Conservation (phyloP, 1,140 invertebrate species). For the Bombus soroeensis region DNA sequence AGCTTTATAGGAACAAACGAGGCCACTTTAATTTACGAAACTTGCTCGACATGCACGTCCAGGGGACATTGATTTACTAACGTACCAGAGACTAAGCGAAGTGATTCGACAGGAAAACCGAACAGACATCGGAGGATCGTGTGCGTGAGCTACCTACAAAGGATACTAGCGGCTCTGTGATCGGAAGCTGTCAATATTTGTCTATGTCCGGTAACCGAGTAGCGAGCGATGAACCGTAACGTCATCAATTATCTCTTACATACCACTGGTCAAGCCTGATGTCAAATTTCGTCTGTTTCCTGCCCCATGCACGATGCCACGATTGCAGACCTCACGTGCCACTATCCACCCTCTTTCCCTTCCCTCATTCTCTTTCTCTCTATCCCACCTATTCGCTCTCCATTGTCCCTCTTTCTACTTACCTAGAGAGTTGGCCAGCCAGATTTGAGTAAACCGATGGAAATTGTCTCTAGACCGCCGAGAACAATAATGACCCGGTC, state of each 20-base stretch:
- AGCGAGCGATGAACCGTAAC: slow-evolving; percentile 72
- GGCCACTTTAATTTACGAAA: slow-evolving; percentile 66
- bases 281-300: slow-evolving; percentile 71
- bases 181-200: slow-evolving; percentile 77
- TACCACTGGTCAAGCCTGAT: slow-evolving; percentile 63
- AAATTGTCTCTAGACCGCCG: slow-evolving; percentile 72
- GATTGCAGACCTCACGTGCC: slow-evolving; percentile 1
- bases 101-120: slow-evolving; percentile 63
- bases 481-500: slow-evolving; percentile 72
- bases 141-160: slow-evolving; percentile 66
- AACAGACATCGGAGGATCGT: slow-evolving; percentile 45
- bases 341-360: not conserved
- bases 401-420: slow-evolving; percentile 33
- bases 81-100: slow-evolving; percentile 31
- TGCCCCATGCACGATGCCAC: slow-evolving; percentile 32
- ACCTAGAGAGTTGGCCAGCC: slow-evolving; percentile 29
- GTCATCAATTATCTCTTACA: slow-evolving; percentile 79
- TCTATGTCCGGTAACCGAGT: slow-evolving; percentile 71
- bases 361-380: not conserved
- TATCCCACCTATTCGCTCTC: not conserved
- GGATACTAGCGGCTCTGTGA: slow-evolving; percentile 64
- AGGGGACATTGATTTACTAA: slow-evolving; percentile 64
- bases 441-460: slow-evolving; percentile 67
- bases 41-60: slow-evolving; percentile 62
- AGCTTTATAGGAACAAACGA: slow-evolving; percentile 37